Evolutionary conservation across 1,140 invertebrate species (phyloP).

Genomic region (Drosophila burlai): DNA sequence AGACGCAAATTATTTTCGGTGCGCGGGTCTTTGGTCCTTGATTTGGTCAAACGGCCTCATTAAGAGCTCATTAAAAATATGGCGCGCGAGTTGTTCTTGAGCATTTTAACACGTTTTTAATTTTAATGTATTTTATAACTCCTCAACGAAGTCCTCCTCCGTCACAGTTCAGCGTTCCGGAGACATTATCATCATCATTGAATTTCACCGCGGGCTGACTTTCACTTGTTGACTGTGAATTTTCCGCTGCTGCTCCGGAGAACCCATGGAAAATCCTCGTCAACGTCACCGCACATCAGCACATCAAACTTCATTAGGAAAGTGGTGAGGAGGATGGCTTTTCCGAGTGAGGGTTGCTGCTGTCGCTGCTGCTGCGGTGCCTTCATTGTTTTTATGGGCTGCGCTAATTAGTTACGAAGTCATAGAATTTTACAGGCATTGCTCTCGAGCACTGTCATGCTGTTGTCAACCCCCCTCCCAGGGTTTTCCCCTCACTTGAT

Average conservation of each 20-base stretch:
- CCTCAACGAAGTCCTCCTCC: conserved; percentile 55
- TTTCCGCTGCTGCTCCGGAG: conserved; percentile 16
- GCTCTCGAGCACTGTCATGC: conserved; percentile 65
- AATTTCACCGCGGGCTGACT: conserved; percentile 53
- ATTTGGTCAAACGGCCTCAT: conserved; percentile 56
- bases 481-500: conserved; percentile 22
- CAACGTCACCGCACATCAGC: conserved; percentile 68
- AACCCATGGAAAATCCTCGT: conserved; percentile 26
- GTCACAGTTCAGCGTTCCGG: conserved; percentile 15
- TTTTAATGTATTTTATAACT: conserved; percentile 83
- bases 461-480: conserved; percentile 48
- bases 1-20: conserved; percentile 63
- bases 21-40: conserved; percentile 40
- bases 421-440: conserved; percentile 83
- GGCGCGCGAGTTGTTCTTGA: conserved; percentile 58
- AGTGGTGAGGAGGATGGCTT: conserved; percentile 38
- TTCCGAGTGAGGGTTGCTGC: conserved; percentile 27
- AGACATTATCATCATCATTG: conserved; percentile 24
- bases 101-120: conserved; percentile 84
- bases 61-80: conserved; percentile 75
- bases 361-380: conserved; percentile 53
- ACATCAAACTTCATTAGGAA: conserved; percentile 79
- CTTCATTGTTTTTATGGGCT: conserved; percentile 84
- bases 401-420: conserved; percentile 84
- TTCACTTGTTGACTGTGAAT: conserved; percentile 75